These are phyloP conservation scores for Ctenochaetus hawaiiensis DNA, from an alignment of 2,797 vertebrate species.

Conservation along the genomic window DNA sequence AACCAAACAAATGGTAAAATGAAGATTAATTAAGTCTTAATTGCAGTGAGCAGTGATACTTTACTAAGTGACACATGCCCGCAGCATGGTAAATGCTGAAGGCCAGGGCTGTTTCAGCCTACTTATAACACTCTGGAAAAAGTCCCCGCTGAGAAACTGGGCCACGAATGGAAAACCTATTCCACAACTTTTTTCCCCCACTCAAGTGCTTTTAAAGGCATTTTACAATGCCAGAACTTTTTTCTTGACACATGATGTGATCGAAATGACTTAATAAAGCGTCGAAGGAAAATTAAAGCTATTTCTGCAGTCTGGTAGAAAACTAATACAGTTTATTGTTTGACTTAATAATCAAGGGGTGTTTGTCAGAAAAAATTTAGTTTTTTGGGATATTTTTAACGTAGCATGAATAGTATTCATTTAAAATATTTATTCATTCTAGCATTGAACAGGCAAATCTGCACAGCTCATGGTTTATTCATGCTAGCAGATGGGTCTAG, in stretches of 20 bases:
- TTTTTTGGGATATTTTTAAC: neutral
- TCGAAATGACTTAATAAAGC: constrained; percentile 69
- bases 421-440: neutral
- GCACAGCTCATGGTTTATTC: too few species aligned
- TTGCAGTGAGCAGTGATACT: constrained; percentile 18
- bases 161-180: constrained; percentile 78
- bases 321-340: constrained; percentile 22
- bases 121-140: constrained; percentile 63
- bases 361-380: neutral
- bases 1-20: constrained; percentile 64
- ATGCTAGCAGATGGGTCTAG: too few species aligned
- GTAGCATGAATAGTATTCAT: neutral
- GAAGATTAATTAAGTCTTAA: constrained; percentile 52
- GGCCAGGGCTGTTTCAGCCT: constrained; percentile 36
- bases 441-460: too few species aligned
- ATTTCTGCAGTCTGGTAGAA: constrained; percentile 40
- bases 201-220: constrained; percentile 54
- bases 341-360: neutral
- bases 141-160: constrained; percentile 65
- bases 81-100: constrained; percentile 32
- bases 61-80: constrained; percentile 45
- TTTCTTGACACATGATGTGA: constrained; percentile 64
- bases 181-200: constrained; percentile 50
- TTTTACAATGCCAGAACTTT: constrained; percentile 70
- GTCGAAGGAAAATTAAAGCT: constrained; percentile 38